Base-by-base conservation (phyloP, 2,888 invertebrate species). In the Cosmia pyralina region DNA sequence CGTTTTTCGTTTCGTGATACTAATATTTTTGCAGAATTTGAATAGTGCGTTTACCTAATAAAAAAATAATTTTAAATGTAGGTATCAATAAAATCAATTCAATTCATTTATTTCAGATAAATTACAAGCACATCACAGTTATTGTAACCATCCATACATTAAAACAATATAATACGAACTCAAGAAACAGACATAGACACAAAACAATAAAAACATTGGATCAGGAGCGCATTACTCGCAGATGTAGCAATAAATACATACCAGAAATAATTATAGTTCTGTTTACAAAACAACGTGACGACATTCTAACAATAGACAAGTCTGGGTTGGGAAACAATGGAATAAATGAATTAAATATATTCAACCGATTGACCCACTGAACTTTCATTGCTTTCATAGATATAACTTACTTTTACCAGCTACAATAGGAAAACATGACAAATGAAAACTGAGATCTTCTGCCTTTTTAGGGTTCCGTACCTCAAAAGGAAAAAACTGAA, bases 301-400 rank as follows among this genome's bases (percentile, higher is more conserved):
- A 46, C 11, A 48, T 50, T 50, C 41, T 38, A 55, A 80, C 59
- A 73, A 65, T 80, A 80, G 55, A 74, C 75, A 52, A 57, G 55
- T 19, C 11, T 8, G n/a, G 5, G 41, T 60, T 50, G 7, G 28
- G 17, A 74, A 74, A 77, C 81, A 77, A 81, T 77, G 15, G 57
- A 65, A 41, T 65, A 46, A 73, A 74, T 74, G 41, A 58, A 73
- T 75, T 60, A 64, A 57, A 48, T 66, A 52, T 60, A 74, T 62
- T 62, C 65, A 46, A 62, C 65, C 81, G 75, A 77, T 34, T 80
- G 66, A 80, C 60, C 65, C 19, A 81, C 50, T 77, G 81, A 73
- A 80, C 77, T 77, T 74, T 72, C 19, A 15, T 59, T 11, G 44
- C 34, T 50, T 60, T 22, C 53, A 34, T 41, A 48, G 19, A 55